Evolutionary conservation across 2,888 invertebrate species (phyloP).

Genomic region (Argyresthia goedartella): DNA sequence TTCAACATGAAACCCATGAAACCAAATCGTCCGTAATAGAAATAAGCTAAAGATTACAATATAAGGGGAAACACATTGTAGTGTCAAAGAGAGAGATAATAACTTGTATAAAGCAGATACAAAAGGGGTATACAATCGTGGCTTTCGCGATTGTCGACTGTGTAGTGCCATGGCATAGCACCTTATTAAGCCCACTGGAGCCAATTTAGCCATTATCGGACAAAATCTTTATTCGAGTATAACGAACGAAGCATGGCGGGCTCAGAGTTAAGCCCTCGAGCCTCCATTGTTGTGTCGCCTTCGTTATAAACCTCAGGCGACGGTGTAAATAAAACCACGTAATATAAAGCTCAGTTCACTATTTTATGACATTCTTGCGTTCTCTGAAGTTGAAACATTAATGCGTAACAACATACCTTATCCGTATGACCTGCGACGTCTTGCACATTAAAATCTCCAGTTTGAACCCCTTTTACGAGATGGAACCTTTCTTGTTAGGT

Average conservation of each 20-base stretch:
- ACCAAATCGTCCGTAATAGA: too few relatives aligned
- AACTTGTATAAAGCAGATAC: conserved; percentile 6
- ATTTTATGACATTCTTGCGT: conserved; percentile 24
- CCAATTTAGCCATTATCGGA: conserved; percentile 56
- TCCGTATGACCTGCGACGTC: not conserved
- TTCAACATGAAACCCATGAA: conserved; percentile 32
- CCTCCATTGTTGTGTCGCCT: conserved; percentile 55
- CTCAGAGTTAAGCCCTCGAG: conserved; percentile 24
- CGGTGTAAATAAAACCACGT: conserved; percentile 45
- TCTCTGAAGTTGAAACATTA: not conserved
- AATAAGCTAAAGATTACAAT: conserved; percentile 5
- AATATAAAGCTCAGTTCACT: conserved; percentile 32
- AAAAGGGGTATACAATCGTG: conserved; percentile 17
- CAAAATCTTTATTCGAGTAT: conserved; percentile 30
- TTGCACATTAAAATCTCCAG: not conserved
- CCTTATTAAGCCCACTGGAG: conserved; percentile 34
- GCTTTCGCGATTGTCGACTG: conserved; percentile 27
- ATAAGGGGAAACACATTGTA: conserved; percentile 1
- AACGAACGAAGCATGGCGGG: conserved; percentile 26
- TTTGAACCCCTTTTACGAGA: too few relatives aligned
- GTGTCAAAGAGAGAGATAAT: conserved; percentile 4
- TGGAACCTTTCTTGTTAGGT: too few relatives aligned
- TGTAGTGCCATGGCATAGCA: conserved; percentile 26
- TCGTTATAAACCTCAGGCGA: conserved; percentile 30
- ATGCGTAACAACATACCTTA: not conserved